phyloP scores from a whole-genome alignment of 1,140 invertebrate species.

The Luehdorfia chinensis region DNA sequence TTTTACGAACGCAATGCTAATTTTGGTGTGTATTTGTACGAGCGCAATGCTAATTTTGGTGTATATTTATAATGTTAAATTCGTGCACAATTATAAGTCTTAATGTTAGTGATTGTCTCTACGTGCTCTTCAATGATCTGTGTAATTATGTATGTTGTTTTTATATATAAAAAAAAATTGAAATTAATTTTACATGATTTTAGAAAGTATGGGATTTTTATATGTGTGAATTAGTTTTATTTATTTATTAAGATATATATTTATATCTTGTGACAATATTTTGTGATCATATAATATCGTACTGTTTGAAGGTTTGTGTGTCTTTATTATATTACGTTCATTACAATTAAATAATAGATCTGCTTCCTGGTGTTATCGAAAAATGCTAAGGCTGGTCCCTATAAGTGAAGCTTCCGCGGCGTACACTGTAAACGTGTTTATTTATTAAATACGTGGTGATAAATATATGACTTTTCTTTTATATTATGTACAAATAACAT shows the following conservation, averaged over 20 bases:
- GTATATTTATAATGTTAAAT: conserved; percentile 18
- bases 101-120: conserved; percentile 26
- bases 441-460: conserved; percentile 57
- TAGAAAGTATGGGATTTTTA: no score
- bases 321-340: no score
- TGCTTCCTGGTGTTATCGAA: conserved; percentile 39
- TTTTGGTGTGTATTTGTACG: conserved; percentile 19
- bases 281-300: no score
- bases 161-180: no score
- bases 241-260: no score
- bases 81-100: conserved; percentile 38
- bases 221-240: no score
- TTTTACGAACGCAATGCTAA: conserved; percentile 15
- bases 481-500: no score
- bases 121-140: no score
- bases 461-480: conserved; percentile 26
- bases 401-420: conserved; percentile 49
- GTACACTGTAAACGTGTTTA: conserved; percentile 61
- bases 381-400: conserved; percentile 50
- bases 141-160: no score
- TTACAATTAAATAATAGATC: conserved; percentile 30
- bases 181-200: no score
- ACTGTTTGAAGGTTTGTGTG: no score
- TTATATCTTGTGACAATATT: no score
- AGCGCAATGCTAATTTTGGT: conserved; percentile 19